phyloP scores from a whole-genome alignment of 2,888 invertebrate genomes.

The Saturnia japonica region DNA sequence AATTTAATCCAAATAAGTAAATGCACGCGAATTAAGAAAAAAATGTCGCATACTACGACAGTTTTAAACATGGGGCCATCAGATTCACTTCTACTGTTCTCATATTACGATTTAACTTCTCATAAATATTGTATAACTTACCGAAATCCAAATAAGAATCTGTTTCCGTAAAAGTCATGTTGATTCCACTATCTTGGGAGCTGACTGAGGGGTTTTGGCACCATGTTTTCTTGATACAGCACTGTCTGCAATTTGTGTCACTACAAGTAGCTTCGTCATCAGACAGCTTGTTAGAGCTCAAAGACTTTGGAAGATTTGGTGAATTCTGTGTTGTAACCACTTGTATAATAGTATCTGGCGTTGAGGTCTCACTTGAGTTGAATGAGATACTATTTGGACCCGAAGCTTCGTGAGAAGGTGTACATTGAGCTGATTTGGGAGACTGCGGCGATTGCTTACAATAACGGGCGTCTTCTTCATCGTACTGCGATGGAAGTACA shows the following conservation, averaged over 20 bases:
- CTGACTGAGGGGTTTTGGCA: conserved; percentile 87
- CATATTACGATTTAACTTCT: neutral
- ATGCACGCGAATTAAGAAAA: no score
- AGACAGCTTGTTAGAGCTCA: conserved; percentile 80
- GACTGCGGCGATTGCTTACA: conserved; percentile 65
- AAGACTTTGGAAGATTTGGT: conserved; percentile 75
- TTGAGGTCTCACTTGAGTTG: conserved; percentile 79
- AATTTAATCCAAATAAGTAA: no score
- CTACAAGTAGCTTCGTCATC: conserved; percentile 81
- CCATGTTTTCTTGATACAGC: conserved; percentile 80
- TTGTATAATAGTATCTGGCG: conserved; percentile 78
- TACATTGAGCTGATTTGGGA: conserved; percentile 71
- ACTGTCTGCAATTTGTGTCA: conserved; percentile 73
- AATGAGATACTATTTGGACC: conserved; percentile 75
- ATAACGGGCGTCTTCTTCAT: conserved; percentile 58
- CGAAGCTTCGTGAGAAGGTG: conserved; percentile 71
- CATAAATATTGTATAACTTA: conserved; percentile 43
- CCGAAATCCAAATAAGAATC: conserved; percentile 81
- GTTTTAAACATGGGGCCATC: no score
- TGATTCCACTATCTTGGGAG: conserved; percentile 90
- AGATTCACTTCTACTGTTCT: neutral
- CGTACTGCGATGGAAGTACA: conserved; percentile 59
- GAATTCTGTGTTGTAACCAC: conserved; percentile 70
- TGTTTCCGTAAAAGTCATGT: conserved; percentile 86
- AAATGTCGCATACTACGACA: no score